These are phyloP conservation scores for Bembecia ichneumoniformis DNA, from an alignment of 2,888 invertebrate species.

Conservation along the genomic window DNA sequence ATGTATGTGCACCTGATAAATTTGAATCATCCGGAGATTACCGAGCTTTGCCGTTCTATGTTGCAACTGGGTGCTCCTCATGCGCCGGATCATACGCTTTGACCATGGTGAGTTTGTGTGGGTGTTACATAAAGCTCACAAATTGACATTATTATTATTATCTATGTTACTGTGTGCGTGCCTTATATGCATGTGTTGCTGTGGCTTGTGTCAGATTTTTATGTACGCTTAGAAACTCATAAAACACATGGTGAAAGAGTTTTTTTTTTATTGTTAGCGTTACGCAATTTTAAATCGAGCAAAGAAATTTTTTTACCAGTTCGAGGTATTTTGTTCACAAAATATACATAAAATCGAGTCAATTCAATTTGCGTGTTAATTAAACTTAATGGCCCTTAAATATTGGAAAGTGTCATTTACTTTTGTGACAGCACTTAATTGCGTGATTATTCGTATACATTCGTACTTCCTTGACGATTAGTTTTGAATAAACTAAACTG, in stretches of 20 bases:
- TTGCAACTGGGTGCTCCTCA: slow-evolving; percentile 74
- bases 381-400: not conserved
- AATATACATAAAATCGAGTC: too few relatives aligned
- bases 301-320: too few relatives aligned
- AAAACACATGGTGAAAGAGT: slow-evolving; percentile 39
- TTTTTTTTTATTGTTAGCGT: slow-evolving; percentile 30
- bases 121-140: slow-evolving; percentile 3
- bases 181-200: slow-evolving; percentile 1
- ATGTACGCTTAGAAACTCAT: slow-evolving; percentile 31
- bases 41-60: slow-evolving; percentile 77
- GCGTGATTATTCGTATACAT: not conserved
- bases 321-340: too few relatives aligned
- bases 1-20: slow-evolving; percentile 78
- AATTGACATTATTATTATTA: not conserved
- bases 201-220: slow-evolving; percentile 13
- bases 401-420: not conserved
- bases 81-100: slow-evolving; percentile 74
- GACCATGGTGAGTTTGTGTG: slow-evolving; percentile 66
- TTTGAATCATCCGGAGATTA: slow-evolving; percentile 77
- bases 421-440: not conserved
- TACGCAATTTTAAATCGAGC: slow-evolving; percentile 25
- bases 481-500: not conserved
- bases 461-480: not conserved
- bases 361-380: too few relatives aligned
- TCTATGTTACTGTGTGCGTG: slow-evolving; percentile 3